Conservation (phyloP, 2,888 invertebrate species). For the Epirrhoe tristata region DNA sequence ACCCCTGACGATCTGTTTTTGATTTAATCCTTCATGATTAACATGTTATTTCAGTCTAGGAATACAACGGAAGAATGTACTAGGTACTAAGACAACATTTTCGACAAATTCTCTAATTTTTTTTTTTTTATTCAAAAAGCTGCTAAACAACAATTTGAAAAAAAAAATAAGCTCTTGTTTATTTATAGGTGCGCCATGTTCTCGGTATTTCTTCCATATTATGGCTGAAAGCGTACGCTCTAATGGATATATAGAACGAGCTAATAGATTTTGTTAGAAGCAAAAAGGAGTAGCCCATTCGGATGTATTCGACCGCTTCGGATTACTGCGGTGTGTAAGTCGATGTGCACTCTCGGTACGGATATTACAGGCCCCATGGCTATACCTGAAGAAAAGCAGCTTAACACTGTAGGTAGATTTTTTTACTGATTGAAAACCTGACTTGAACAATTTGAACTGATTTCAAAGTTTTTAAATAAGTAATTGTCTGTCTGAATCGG, state of each 20-base stretch:
- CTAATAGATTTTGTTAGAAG: slow-evolving; percentile 53
- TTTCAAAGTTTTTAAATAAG: not conserved
- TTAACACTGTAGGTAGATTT: no score
- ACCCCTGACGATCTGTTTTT: no score
- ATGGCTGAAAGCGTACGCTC: slow-evolving; percentile 21
- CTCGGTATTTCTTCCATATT: not conserved
- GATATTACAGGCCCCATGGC: not conserved
- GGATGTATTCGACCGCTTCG: slow-evolving; percentile 54
- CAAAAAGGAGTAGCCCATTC: slow-evolving; percentile 59
- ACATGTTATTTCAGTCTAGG: no score
- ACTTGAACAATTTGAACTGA: no score
- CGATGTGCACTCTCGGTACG: slow-evolving; percentile 30
- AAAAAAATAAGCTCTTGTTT: not conserved
- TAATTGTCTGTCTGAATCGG: not conserved
- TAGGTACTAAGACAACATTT: no score
- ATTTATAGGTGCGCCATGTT: not conserved
- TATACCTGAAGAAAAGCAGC: no score
- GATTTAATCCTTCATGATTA: no score
- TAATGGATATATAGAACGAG: slow-evolving; percentile 52
- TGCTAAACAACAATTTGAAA: no score
- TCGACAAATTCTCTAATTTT: no score
- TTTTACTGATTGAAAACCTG: no score
- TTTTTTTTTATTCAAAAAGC: no score
- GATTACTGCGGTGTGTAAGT: slow-evolving; percentile 56
- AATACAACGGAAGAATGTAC: no score